Evolutionary conservation across 2,888 invertebrate genomes (phyloP).

Genomic region (Cephus pulcher): DNA sequence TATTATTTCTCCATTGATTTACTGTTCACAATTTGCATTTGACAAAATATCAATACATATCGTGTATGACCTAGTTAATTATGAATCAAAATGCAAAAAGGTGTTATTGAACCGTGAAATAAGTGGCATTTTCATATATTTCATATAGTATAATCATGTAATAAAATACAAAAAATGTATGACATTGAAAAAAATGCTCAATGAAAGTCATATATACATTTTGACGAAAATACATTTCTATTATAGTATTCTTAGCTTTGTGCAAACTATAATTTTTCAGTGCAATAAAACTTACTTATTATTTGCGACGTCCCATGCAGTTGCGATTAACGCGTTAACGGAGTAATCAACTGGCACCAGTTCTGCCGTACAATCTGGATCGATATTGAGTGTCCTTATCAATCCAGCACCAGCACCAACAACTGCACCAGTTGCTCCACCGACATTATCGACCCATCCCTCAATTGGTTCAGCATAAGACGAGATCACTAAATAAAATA

Average conservation of each 20-base stretch:
- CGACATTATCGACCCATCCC: slow-evolving; percentile 80
- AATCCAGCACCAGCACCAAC: slow-evolving; percentile 72
- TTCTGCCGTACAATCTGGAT: slow-evolving; percentile 56
- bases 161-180: background rate
- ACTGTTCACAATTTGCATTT: background rate
- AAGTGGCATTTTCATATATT: background rate
- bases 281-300: slow-evolving; percentile 50
- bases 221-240: background rate
- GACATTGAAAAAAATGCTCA: background rate
- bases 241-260: background rate
- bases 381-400: slow-evolving; percentile 63
- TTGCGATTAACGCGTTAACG: slow-evolving; percentile 65
- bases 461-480: slow-evolving; percentile 69
- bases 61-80: background rate
- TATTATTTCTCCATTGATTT: background rate
- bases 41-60: background rate
- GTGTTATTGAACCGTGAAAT: background rate
- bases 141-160: background rate
- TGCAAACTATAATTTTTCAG: background rate
- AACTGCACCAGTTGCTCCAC: slow-evolving; percentile 69
- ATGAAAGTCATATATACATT: background rate
- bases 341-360: slow-evolving; percentile 68
- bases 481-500: slow-evolving; percentile 64
- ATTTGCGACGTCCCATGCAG: slow-evolving; percentile 66
- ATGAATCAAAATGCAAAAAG: background rate